Conservation (phyloP, 1,140 invertebrate species). For the Trichonephila clavata region DNA sequence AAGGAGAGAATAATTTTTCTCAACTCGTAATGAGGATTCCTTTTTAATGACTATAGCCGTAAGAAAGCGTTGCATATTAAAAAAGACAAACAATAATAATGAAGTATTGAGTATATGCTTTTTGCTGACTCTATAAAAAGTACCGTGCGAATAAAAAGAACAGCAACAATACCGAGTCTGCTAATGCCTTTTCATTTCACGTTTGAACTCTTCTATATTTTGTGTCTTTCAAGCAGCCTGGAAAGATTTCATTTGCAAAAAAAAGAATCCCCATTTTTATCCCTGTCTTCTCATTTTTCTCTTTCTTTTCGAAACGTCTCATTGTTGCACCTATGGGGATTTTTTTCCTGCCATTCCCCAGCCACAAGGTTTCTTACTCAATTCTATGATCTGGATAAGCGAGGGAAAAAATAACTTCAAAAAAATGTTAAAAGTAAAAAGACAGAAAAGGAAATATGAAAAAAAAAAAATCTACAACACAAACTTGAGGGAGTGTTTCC, state of each 20-base stretch:
- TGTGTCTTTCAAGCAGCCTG: not conserved
- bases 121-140: not conserved
- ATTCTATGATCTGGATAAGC: slow-evolving; percentile 1
- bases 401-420: not conserved
- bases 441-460: not conserved
- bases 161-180: slow-evolving; percentile 2
- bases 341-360: not conserved
- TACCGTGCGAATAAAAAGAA: not conserved
- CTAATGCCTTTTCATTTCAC: slow-evolving; percentile 39
- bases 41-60: slow-evolving; percentile 7
- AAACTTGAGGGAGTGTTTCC: slow-evolving; percentile 45
- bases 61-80: not conserved
- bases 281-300: not conserved
- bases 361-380: slow-evolving; percentile 2
- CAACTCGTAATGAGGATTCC: not conserved
- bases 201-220: slow-evolving; percentile 21
- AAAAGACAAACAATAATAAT: not conserved
- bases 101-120: not conserved
- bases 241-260: not conserved
- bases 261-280: not conserved
- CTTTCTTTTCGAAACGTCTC: not conserved
- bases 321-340: slow-evolving; percentile 37
- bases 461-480: not conserved
- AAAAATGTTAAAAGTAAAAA: not conserved
- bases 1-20: not conserved